phyloP scores from a whole-genome alignment of 2,888 invertebrate genomes.

The Philaethria dido region DNA sequence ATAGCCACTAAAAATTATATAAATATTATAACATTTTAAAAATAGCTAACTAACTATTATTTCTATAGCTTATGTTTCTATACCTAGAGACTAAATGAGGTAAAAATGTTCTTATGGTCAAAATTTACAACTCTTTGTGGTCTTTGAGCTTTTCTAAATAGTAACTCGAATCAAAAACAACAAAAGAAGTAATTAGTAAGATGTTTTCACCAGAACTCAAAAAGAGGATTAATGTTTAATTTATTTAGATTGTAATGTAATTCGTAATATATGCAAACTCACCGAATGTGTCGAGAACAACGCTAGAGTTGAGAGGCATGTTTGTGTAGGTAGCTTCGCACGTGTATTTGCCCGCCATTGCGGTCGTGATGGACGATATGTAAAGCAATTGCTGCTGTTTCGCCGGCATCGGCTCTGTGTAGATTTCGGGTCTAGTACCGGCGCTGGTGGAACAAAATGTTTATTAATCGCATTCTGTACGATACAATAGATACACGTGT shows the following conservation, averaged over 20 bases:
- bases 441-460: slow-evolving; percentile 53
- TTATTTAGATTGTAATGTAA: background rate
- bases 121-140: no score
- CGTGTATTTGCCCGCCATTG: slow-evolving; percentile 92
- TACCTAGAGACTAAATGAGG: no score
- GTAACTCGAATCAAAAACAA: background rate
- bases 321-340: slow-evolving; percentile 93
- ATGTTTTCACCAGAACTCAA: background rate
- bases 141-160: background rate
- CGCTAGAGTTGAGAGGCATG: slow-evolving; percentile 85
- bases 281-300: slow-evolving; percentile 88
- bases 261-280: slow-evolving; percentile 46
- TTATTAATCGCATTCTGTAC: background rate
- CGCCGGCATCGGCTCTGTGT: slow-evolving; percentile 86
- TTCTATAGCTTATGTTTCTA: no score
- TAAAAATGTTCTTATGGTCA: no score
- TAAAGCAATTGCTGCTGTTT: slow-evolving; percentile 88
- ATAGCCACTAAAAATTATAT: slow-evolving; percentile 87
- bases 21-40: background rate
- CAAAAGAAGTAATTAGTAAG: background rate
- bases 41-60: no score
- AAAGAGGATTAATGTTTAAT: background rate
- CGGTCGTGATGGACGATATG: slow-evolving; percentile 88
- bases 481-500: background rate
- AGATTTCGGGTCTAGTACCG: slow-evolving; percentile 84